Evolutionary conservation across 2,113 vertebrate genomes (phyloP), one percentile per base, ranked within the genome.

Genomic region (Jaculus jaculus): DNA sequence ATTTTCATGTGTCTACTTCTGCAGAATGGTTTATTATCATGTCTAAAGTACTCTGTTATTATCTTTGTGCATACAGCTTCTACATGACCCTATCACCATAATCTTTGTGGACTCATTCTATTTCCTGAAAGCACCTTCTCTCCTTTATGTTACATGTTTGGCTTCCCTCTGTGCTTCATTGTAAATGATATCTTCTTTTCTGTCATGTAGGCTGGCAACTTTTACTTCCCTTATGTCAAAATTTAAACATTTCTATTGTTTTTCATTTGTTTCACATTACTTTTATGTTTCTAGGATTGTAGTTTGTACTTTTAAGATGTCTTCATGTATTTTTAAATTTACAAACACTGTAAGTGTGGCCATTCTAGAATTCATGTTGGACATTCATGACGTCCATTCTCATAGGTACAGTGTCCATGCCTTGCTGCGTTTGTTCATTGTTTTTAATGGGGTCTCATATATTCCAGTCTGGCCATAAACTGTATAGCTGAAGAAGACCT

Each of bases 201-300:
- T 87, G 24, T n/a, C 16, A 63, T 63, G 2, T 72, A 12, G 15
- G 47, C 24, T 84, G 54, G 42, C 90, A 72, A 74, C 34, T 90
- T 6, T 51, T 23, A 92, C 13, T 66, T 89, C 8, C 26, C 37
- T 6, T 63, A 2, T 84, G 12, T 69, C 26, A 47, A 89, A 91
- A 94, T 58, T 54, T 42, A 71, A 88, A 23, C 13, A 74, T 87
- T 90, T 54, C 28, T 21, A 86, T 4, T 34, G 32, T 63, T 73
- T 95, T 81, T 87, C 93, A 79, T 73, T 81, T 89, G 28, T 32
- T 80, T 92, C 78, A 71, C 86, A 89, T 1, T 83, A 68, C 37
- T 80, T n/a, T 83, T 79, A 23, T 47, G 42, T 87, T 21, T 75
- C 20, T 34, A 51, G 7, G 58, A 7, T 60, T 30, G 2, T 69